Percentiles rank a stretch among this genome's conserved stretches.
Conservation (phyloP, 1,140 invertebrate genomes). For the Ostrea edulis region DNA sequence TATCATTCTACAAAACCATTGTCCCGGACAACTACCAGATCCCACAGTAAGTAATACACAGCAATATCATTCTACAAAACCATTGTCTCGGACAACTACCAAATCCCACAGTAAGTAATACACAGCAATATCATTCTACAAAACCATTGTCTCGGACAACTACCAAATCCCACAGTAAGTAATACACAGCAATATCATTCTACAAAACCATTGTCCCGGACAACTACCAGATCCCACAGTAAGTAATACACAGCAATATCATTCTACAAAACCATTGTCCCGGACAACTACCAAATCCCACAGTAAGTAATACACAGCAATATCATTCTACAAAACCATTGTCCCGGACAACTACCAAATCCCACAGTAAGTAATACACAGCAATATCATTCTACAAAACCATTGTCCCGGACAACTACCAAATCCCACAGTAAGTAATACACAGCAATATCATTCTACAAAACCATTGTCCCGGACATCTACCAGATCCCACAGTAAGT, state of each 20-base stretch:
- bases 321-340: slow-evolving; percentile 88
- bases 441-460: slow-evolving; percentile 87
- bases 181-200: slow-evolving; percentile 86
- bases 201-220: slow-evolving; percentile 89
- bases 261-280: slow-evolving; percentile 88
- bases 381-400: slow-evolving; percentile 86
- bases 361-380: slow-evolving; percentile 79
- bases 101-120: slow-evolving; percentile 82
- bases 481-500: slow-evolving; percentile 84
- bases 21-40: slow-evolving; percentile 87
- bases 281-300: slow-evolving; percentile 87
- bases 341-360: slow-evolving; percentile 88
- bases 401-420: slow-evolving; percentile 87
- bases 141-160: slow-evolving; percentile 88
- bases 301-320: no score
- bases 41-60: no score
- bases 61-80: slow-evolving; percentile 88
- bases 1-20: slow-evolving; percentile 88
- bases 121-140: slow-evolving; percentile 84
- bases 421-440: no score
- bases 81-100: slow-evolving; percentile 87
- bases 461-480: slow-evolving; percentile 88
- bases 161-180: no score
- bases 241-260: slow-evolving; percentile 79
- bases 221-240: slow-evolving; percentile 85